Conservation (phyloP, 2,888 invertebrate genomes). For the Carabus problematicus region DNA sequence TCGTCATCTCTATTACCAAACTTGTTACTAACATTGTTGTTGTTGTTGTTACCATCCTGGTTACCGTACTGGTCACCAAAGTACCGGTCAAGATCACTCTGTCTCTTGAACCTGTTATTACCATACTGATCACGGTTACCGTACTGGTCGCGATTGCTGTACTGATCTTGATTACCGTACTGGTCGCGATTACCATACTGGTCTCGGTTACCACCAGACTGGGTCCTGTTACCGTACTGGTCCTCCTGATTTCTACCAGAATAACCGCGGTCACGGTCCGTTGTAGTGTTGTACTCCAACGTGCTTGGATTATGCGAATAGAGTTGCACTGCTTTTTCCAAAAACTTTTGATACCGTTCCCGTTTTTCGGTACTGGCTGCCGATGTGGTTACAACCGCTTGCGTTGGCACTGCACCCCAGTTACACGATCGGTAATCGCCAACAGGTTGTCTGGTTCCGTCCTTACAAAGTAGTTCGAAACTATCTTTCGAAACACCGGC, state of each 20-base stretch:
- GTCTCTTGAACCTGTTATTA: conserved; percentile 20
- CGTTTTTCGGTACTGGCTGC: conserved; percentile 69
- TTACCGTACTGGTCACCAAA: conserved; percentile 8
- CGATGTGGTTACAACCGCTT: conserved; percentile 86
- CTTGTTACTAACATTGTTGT: conserved; percentile 8
- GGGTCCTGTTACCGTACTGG: background rate
- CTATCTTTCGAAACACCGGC: conserved; percentile 71
- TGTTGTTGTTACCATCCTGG: conserved; percentile 2
- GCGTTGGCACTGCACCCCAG: conserved; percentile 86
- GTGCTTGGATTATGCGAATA: conserved; percentile 57
- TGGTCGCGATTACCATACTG: conserved; percentile 8
- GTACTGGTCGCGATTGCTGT: conserved; percentile 14
- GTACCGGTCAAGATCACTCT: conserved; percentile 27
- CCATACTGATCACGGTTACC: conserved; percentile 1
- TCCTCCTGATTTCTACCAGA: conserved; percentile 6
- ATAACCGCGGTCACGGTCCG: conserved; percentile 21
- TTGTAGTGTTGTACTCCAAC: conserved; percentile 41
- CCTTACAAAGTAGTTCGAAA: conserved; percentile 83
- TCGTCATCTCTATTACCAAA: conserved; percentile 33
- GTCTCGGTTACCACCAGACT: background rate
- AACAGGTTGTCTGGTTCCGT: conserved; percentile 74
- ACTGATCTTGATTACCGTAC: conserved; percentile 10
- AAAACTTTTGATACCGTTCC: conserved; percentile 68
- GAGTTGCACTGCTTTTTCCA: conserved; percentile 67
- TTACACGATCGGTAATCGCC: conserved; percentile 77